These are phyloP conservation scores for Melanocharis versteri DNA, from an alignment of 2,113 vertebrate genomes.

Conservation along the genomic window DNA sequence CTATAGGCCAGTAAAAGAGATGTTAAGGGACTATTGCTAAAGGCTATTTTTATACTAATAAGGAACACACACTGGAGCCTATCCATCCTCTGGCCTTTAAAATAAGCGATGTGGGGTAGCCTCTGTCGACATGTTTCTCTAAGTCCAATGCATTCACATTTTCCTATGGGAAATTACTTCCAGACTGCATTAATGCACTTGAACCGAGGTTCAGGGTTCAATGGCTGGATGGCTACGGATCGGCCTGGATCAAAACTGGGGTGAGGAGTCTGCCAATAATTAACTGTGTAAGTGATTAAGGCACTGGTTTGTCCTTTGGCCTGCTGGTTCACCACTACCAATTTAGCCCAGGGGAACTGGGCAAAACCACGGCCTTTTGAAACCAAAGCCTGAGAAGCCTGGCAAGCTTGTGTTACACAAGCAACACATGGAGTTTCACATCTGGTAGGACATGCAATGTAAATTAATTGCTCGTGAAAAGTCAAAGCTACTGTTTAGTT, in stretches of 20 bases:
- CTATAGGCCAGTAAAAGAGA: neutral
- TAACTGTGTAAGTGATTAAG: rapidly evolving
- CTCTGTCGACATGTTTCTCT: neutral
- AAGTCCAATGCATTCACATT: neutral
- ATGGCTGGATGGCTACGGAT: neutral
- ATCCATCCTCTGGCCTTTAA: neutral
- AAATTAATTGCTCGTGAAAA: neutral
- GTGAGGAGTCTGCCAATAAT: neutral
- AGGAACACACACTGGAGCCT: neutral
- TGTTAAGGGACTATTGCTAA: neutral
- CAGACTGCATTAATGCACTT: neutral
- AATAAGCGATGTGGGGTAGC: neutral
- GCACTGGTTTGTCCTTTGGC: neutral
- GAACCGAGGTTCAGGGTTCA: neutral
- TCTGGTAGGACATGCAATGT: neutral
- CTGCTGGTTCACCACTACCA: neutral
- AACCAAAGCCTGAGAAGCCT: neutral
- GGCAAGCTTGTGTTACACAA: neutral
- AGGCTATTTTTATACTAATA: neutral
- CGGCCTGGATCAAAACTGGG: neutral
- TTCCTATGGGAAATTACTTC: neutral
- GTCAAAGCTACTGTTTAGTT: neutral
- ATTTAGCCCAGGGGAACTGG: neutral
- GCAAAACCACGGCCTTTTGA: neutral
- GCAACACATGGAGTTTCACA: neutral